These are phyloP conservation scores for Pteronura brasiliensis DNA, from an alignment of 2,113 vertebrate genomes.

Conservation along the genomic window DNA sequence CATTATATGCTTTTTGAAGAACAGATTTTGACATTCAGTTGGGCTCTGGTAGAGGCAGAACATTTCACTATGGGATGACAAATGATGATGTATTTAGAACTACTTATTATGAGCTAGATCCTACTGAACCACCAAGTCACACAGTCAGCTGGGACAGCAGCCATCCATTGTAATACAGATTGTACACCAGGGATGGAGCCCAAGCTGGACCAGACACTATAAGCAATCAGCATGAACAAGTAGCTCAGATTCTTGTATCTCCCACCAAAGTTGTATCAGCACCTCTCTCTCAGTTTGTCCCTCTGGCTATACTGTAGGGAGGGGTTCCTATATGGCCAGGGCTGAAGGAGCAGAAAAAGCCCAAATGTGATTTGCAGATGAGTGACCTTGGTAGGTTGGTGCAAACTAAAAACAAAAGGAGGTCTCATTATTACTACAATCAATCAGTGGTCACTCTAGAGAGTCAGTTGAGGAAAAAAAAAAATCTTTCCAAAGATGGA, in stretches of 20 bases:
- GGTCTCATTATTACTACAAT: neutral
- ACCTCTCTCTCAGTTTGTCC: neutral
- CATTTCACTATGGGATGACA: neutral
- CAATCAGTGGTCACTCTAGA: neutral
- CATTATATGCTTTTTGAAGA: neutral
- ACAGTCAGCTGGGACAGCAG: neutral
- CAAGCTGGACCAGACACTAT: neutral
- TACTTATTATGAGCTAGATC: neutral
- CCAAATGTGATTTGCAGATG: neutral
- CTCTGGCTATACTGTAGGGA: neutral
- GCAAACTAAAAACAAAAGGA: neutral
- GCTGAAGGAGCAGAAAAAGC: neutral
- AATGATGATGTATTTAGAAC: neutral
- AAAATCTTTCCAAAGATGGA: neutral
- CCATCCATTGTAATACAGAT: neutral
- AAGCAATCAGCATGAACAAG: neutral
- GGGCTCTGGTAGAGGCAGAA: neutral
- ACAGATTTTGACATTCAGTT: neutral
- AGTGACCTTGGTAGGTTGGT: neutral
- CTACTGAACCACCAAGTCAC: neutral
- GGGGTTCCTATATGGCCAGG: too few species aligned
- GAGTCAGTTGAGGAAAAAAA: neutral
- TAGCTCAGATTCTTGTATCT: neutral
- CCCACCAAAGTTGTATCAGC: neutral
- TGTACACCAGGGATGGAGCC: too few species aligned